Base-by-base conservation (phyloP, 2,797 vertebrate genomes). In the Eremophila alpestris region DNA sequence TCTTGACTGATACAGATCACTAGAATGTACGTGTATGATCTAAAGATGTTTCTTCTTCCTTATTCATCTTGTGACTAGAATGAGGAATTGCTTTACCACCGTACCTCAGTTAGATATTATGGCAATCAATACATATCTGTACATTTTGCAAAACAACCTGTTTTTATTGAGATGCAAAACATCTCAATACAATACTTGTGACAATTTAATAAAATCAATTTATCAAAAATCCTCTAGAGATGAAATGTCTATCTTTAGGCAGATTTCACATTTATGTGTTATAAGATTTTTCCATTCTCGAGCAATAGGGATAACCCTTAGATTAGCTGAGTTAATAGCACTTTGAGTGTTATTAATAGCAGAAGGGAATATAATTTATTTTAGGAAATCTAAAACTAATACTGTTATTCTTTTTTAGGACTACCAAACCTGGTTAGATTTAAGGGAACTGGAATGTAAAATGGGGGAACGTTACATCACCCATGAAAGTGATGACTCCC, bases 401-500 rank as follows among this genome's bases (percentile, higher is more conserved):
- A 24, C 18, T 80, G 27, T 55, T 69, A 32, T 5, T 96, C 17
- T 94, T 24, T 91, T 95, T 69, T 97, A 99, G 99, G 99, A 99
- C 97, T 99, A 99, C 95, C 99, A 99, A 95, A 99, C 99, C 94
- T 99, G 99, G 99, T 83, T 99, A 97, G 99, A 99, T 97, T 98
- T 99, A 95, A 98, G 99, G 29, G 98, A 98, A 95, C 98, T 99
- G 86, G 99, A 99, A 97, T 98, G 98, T 87, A 99, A 99, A 78
- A 99, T 98, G 84, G 98, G 98, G 36, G 98, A 99, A 91, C 99
- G 99, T 94, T 99, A 99, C 95, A 99, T 99, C 96, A 99, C 99
- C 77, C 99, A 99, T 9, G 99, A 99, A 97, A 99, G 99, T 6
- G 99, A 99, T 41, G 99, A 99, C 95, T 97, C 98, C 14, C 98